Conservation (phyloP, 2,797 vertebrate genomes). For the Pygocentrus nattereri region DNA sequence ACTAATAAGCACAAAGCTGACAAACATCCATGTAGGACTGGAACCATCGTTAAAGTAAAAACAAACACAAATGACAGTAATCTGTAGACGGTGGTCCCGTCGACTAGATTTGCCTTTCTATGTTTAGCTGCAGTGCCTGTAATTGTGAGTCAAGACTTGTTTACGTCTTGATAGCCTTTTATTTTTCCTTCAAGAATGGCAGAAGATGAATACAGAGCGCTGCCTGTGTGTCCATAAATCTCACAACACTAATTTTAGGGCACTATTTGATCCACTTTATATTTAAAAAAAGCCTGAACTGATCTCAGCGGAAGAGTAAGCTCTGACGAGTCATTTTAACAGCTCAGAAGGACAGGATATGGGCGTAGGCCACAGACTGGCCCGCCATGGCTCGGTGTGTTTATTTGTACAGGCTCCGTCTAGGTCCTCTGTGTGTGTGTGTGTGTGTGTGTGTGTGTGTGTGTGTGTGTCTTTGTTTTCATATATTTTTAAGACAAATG, state of each 20-base stretch:
- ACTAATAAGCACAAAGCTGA: too few relatives aligned
- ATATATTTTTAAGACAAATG: neutral
- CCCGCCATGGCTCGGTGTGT: conserved; percentile 8
- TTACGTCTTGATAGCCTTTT: neutral
- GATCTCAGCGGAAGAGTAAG: conserved; percentile 8
- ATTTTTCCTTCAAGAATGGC: neutral
- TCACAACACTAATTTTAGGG: conserved; percentile 11
- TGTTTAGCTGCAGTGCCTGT: neutral
- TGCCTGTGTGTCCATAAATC: neutral
- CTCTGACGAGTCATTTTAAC: conserved; percentile 13
- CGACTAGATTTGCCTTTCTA: neutral
- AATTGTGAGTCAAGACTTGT: neutral
- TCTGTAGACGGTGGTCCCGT: neutral
- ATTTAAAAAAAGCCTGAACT: neutral
- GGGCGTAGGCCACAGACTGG: conserved; percentile 39
- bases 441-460: neutral
- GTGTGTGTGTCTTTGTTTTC: neutral
- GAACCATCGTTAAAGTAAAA: too few relatives aligned
- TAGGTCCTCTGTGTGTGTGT: neutral
- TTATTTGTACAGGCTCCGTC: neutral
- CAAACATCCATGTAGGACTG: too few relatives aligned
- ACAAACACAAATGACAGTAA: neutral
- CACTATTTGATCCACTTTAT: neutral
- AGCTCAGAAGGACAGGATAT: conserved; percentile 45
- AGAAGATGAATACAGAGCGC: neutral